Evolutionary conservation across 2,888 invertebrate genomes (phyloP).

Genomic region (Agrotis ipsilon): DNA sequence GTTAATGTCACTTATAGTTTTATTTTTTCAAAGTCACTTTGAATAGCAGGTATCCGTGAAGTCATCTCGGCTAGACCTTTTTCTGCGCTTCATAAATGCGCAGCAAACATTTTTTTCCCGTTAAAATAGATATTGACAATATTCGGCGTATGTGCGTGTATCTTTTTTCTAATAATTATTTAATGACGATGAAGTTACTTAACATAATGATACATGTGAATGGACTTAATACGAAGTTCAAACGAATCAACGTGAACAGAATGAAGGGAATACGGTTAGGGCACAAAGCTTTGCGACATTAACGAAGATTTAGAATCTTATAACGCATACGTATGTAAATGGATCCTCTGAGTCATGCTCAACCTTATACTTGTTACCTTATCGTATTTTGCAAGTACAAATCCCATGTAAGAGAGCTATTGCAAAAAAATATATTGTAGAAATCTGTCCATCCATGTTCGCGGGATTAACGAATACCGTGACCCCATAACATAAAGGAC

Average conservation of each 20-base stretch:
- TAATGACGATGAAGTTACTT: too few species aligned
- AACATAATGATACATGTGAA: not conserved
- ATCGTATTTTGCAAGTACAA: not conserved
- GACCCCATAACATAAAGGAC: too few species aligned
- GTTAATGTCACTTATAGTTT: not conserved
- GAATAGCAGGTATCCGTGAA: too few species aligned
- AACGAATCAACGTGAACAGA: conserved; percentile 1
- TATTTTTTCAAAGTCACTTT: not conserved
- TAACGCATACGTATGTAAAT: conserved; percentile 2
- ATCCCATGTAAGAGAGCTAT: not conserved
- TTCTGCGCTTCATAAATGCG: too few species aligned
- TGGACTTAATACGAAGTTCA: not conserved
- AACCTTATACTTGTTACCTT: not conserved
- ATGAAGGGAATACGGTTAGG: conserved; percentile 12
- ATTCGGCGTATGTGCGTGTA: too few species aligned
- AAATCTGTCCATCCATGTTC: too few species aligned
- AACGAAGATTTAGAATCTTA: conserved; percentile 8
- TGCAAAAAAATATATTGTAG: not conserved
- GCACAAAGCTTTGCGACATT: not conserved
- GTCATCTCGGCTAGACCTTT: too few species aligned
- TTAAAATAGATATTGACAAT: too few species aligned
- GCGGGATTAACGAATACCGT: too few species aligned
- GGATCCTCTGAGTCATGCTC: conserved; percentile 15
- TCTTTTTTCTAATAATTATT: too few species aligned
- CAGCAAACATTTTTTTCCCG: too few species aligned